Evolutionary conservation across 2,113 vertebrate genomes (phyloP).

Genomic region (Lasiurus borealis): DNA sequence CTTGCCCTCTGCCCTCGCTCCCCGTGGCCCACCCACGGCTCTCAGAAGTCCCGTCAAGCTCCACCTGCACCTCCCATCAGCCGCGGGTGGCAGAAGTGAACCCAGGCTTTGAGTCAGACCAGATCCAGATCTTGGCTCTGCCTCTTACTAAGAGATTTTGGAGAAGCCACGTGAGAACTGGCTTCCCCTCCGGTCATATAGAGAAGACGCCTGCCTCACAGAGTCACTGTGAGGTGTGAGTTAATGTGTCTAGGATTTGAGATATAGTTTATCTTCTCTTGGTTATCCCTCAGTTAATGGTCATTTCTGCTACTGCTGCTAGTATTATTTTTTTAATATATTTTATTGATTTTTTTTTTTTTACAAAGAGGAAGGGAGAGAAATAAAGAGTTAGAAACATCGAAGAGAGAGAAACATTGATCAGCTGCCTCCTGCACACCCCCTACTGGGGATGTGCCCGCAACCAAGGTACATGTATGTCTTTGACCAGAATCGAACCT

Average conservation of each 20-base stretch:
- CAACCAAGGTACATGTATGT: too few relatives aligned
- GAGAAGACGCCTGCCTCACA: accelerated
- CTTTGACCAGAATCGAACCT: too few relatives aligned
- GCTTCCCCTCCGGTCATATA: background rate
- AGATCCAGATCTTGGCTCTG: background rate
- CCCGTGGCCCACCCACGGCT: background rate
- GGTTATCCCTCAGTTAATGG: background rate
- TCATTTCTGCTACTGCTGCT: background rate
- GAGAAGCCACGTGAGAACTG: background rate
- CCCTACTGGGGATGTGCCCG: too few relatives aligned
- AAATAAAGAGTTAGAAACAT: too few relatives aligned
- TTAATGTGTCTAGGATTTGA: background rate
- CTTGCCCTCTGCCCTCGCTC: background rate
- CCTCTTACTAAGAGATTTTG: background rate
- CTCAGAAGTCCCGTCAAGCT: background rate
- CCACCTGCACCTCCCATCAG: background rate
- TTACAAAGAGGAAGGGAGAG: too few relatives aligned
- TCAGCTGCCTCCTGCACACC: too few relatives aligned
- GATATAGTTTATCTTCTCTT: background rate
- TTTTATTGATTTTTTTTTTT: too few relatives aligned
- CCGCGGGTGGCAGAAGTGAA: background rate
- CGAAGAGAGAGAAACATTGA: too few relatives aligned
- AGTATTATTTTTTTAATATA: too few relatives aligned
- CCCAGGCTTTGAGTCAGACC: background rate
- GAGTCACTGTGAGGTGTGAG: background rate